Evolutionary conservation across 2,888 invertebrate genomes (phyloP).

Genomic region (Anthophora plumipes): DNA sequence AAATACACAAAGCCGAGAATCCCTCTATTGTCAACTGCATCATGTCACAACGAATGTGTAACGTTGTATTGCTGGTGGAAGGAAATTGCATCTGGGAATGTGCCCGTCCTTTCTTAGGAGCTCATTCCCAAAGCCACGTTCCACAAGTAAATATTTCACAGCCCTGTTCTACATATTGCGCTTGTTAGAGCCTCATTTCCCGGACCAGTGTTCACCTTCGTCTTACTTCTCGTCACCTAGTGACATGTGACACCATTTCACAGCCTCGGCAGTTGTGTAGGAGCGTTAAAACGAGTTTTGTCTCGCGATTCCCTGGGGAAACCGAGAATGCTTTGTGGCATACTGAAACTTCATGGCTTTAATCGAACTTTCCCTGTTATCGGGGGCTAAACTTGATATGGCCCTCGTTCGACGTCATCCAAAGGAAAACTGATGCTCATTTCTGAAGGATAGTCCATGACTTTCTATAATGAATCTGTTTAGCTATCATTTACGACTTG

Average conservation of each 20-base stretch:
- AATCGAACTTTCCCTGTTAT: conserved; percentile 52
- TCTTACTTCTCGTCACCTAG: conserved; percentile 28
- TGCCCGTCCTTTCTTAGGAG: not conserved
- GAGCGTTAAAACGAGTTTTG: conserved; percentile 21
- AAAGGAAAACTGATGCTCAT: conserved; percentile 4
- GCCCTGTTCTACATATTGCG: conserved; percentile 34
- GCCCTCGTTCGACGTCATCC: not conserved
- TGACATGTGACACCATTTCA: conserved; percentile 11
- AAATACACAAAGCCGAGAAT: not conserved
- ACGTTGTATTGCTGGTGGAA: not conserved
- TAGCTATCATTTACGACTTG: too few relatives aligned
- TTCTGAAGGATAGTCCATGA: not conserved
- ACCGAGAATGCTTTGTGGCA: not conserved
- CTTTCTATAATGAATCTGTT: not conserved
- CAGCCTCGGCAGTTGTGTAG: conserved; percentile 18
- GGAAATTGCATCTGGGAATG: conserved; percentile 38
- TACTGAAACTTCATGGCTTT: conserved; percentile 12
- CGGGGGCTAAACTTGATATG: not conserved
- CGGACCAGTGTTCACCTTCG: conserved; percentile 6
- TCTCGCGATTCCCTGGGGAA: not conserved
- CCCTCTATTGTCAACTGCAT: not conserved
- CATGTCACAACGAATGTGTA: conserved; percentile 6
- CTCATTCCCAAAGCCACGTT: conserved; percentile 21
- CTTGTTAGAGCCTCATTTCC: conserved; percentile 33
- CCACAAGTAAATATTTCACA: conserved; percentile 42